These are phyloP conservation scores for Reticulitermes speratus DNA, from an alignment of 1,140 invertebrate species.

Conservation along the genomic window DNA sequence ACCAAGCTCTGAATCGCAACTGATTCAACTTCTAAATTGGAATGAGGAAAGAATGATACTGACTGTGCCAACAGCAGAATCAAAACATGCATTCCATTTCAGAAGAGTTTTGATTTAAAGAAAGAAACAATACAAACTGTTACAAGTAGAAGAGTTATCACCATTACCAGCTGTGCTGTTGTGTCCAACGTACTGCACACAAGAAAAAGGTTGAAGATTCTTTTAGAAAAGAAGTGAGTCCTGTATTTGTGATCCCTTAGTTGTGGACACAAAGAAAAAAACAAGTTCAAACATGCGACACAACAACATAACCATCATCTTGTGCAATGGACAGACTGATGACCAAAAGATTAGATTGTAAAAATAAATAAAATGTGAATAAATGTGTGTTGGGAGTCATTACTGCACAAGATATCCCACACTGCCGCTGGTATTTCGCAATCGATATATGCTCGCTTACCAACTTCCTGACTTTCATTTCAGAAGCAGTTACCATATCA, in stretches of 20 bases:
- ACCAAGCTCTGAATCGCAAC: neutral
- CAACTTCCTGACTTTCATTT: no score
- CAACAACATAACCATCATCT: neutral
- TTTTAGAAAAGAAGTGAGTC: neutral
- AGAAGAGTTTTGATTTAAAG: neutral
- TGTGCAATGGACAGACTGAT: slow-evolving; percentile 9
- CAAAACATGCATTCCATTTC: neutral
- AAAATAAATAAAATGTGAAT: neutral
- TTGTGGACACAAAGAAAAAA: neutral
- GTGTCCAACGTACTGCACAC: neutral
- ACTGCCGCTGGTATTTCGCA: no score
- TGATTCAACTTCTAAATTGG: neutral
- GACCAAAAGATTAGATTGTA: neutral
- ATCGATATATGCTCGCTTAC: no score
- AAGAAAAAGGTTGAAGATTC: neutral
- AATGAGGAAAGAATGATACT: neutral
- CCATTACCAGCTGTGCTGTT: neutral
- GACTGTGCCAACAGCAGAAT: neutral
- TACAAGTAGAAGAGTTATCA: neutral
- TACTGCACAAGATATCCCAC: neutral
- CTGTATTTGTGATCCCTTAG: neutral
- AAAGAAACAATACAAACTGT: neutral
- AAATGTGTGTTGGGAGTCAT: neutral
- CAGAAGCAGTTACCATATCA: no score
- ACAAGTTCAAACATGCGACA: neutral